phyloP scores from a whole-genome alignment of 2,797 vertebrate genomes.

The Pempheris klunzingeri region DNA sequence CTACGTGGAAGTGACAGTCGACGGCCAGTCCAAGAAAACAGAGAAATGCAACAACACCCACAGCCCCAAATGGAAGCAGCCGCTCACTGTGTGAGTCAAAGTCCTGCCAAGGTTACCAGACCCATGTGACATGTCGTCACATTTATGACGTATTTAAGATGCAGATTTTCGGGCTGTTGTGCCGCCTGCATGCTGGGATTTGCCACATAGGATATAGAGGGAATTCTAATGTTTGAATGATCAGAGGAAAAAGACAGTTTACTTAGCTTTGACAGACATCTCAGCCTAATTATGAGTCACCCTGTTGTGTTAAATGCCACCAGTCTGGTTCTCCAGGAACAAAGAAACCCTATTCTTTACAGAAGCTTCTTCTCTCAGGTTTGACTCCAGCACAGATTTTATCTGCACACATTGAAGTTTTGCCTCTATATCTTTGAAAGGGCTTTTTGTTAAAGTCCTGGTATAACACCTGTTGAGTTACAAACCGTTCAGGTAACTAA shows the following conservation, averaged over 20 bases:
- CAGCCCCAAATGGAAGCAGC: slow-evolving; percentile 99
- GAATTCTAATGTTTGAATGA: slow-evolving; percentile 12
- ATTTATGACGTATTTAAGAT: slow-evolving; percentile 9
- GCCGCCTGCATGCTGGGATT: slow-evolving; percentile 4
- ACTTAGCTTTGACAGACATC: not conserved
- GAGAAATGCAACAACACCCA: slow-evolving; percentile 98
- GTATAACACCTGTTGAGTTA: not conserved
- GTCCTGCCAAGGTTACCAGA: not conserved
- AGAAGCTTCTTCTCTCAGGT: not conserved
- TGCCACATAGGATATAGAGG: not conserved
- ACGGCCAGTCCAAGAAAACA: slow-evolving; percentile 98
- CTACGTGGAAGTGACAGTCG: slow-evolving; percentile 96
- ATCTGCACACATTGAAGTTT: not conserved
- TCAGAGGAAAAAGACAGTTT: not conserved
- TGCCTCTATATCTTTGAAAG: not conserved
- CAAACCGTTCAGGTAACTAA: not conserved
- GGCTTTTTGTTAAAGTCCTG: not conserved
- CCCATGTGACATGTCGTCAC: slow-evolving; percentile 5
- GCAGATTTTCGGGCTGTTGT: not conserved
- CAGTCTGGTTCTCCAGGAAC: slow-evolving; percentile 23
- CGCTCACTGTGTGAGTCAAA: slow-evolving; percentile 94
- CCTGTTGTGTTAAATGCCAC: slow-evolving; percentile 20
- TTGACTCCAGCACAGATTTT: not conserved
- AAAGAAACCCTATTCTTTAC: not conserved
- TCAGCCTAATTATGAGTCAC: not conserved